Conservation (phyloP, 2,888 invertebrate species). For the Sepioteuthis lessoniana region DNA sequence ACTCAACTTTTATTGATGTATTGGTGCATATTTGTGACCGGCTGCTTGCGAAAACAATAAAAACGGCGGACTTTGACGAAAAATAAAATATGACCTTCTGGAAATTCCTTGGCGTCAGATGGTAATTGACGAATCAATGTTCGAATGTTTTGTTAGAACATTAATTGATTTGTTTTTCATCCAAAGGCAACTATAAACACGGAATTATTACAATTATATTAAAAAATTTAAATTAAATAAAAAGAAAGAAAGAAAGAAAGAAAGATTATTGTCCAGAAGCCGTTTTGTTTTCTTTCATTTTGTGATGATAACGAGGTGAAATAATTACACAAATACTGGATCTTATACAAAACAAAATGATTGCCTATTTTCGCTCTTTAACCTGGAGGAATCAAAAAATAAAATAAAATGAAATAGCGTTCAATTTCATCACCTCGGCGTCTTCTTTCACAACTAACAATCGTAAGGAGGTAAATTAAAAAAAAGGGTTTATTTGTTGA, state of each 20-base stretch:
- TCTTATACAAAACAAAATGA: not conserved
- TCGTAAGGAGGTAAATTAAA: no score
- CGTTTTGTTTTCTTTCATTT: not conserved
- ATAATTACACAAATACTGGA: not conserved
- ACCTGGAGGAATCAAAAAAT: not conserved
- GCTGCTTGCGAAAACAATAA: not conserved
- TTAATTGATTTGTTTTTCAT: conserved; percentile 12
- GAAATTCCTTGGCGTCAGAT: not conserved
- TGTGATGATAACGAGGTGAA: not conserved
- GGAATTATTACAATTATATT: conserved; percentile 4
- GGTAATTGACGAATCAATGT: not conserved
- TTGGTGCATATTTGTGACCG: not conserved
- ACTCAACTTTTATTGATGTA: not conserved
- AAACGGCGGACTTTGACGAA: not conserved
- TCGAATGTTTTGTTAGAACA: not conserved
- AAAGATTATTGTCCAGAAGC: not conserved
- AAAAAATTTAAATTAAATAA: not conserved
- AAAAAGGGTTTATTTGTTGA: no score
- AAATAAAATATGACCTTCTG: not conserved
- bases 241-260: not conserved
- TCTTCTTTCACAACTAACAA: not conserved
- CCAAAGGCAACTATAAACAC: not conserved
- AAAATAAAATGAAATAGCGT: no score
- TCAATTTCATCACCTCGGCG: not conserved
- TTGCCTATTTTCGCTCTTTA: not conserved